Conservation (phyloP, 2,888 invertebrate species). For the Lamellibrachia satsuma region DNA sequence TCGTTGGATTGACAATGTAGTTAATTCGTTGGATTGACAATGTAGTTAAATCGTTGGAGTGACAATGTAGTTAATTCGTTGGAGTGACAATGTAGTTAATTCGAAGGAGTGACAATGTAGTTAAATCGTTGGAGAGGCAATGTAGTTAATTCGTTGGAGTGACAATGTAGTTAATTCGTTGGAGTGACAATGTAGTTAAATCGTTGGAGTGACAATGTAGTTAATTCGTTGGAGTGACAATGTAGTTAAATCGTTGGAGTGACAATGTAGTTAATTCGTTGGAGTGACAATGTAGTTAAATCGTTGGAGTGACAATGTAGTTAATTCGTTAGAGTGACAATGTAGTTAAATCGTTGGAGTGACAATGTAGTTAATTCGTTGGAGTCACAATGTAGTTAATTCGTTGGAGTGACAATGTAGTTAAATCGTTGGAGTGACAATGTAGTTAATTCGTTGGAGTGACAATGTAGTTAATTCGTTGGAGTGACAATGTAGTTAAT, state of each 20-base stretch:
- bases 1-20: not conserved
- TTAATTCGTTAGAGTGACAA: no score
- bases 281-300: not conserved
- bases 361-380: not conserved
- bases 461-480: not conserved
- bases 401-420: not conserved
- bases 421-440: not conserved
- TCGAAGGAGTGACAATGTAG: not conserved
- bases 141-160: not conserved
- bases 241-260: not conserved
- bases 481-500: no score
- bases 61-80: not conserved
- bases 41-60: not conserved
- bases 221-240: not conserved
- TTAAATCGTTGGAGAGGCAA: not conserved
- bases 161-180: not conserved
- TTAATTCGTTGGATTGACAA: not conserved
- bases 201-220: not conserved
- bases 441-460: not conserved
- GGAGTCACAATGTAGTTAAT: no score
- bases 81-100: not conserved
- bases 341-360: not conserved
- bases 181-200: not conserved
- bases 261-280: not conserved
- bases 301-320: not conserved